phyloP scores from a whole-genome alignment of 2,113 vertebrate species.

The Nestor notabilis region DNA sequence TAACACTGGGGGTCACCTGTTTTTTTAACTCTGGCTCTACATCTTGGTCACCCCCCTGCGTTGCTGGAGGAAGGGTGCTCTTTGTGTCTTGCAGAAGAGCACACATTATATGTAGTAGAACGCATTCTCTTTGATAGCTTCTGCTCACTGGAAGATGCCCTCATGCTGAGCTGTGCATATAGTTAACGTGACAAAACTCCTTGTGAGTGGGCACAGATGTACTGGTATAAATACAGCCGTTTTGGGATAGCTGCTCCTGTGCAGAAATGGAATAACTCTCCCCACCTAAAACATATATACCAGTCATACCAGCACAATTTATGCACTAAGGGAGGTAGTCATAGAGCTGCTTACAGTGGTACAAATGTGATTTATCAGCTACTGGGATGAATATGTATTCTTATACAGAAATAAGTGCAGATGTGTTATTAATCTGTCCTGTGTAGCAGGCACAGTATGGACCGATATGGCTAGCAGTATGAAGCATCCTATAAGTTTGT shows the following conservation, averaged over 20 bases:
- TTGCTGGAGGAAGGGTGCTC: background rate
- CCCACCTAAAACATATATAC: background rate
- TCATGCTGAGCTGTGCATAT: background rate
- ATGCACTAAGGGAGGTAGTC: background rate
- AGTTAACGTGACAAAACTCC: background rate
- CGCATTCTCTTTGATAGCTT: background rate
- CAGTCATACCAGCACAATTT: background rate
- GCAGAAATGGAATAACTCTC: background rate
- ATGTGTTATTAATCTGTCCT: background rate
- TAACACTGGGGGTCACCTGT: background rate
- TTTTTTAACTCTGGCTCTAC: background rate
- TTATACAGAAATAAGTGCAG: background rate
- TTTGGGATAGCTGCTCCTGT: background rate
- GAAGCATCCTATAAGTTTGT: background rate
- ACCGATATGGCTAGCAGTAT: background rate
- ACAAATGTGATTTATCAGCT: background rate
- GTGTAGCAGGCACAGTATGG: background rate
- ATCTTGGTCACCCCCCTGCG: background rate
- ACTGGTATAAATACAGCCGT: background rate
- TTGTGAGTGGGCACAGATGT: background rate
- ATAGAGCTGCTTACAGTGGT: background rate
- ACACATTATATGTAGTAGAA: rapidly evolving
- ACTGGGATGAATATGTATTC: background rate
- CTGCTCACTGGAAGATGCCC: background rate
- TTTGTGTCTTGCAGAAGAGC: background rate